phyloP scores from a whole-genome alignment of 37 sponge, comb jelly and placozoan genomes.

The Diacarnus erythraeanus region DNA sequence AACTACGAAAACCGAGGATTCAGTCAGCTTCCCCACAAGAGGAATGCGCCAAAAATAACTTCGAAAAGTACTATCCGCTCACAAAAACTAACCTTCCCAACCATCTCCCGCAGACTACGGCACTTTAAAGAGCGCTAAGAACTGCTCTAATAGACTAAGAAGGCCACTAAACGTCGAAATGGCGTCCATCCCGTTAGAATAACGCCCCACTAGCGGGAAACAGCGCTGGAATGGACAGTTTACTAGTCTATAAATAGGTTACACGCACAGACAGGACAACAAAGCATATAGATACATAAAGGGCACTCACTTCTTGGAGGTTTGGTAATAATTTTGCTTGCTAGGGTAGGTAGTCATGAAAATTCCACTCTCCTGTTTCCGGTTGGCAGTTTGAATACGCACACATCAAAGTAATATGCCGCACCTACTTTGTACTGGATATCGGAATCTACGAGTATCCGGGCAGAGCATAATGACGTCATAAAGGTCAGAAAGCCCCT shows the following conservation, averaged over 20 bases:
- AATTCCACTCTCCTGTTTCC: conserved; percentile 72
- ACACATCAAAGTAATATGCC: conserved; percentile 19
- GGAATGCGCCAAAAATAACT: background rate
- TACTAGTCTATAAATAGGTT: conserved; percentile 71
- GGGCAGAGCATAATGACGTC: too few species aligned
- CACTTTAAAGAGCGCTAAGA: background rate
- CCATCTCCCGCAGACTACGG: background rate
- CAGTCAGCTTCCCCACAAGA: too few species aligned
- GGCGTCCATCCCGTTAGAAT: background rate
- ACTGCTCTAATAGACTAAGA: background rate
- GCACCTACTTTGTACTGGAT: background rate
- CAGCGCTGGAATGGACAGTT: background rate
- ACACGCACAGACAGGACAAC: conserved; percentile 57
- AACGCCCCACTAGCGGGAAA: conserved; percentile 27
- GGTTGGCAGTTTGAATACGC: conserved; percentile 38
- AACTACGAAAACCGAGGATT: too few species aligned
- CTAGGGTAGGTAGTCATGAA: conserved; percentile 77
- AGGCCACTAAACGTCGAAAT: background rate
- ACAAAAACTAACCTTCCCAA: background rate
- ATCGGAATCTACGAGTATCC: background rate
- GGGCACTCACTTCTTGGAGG: conserved; percentile 79
- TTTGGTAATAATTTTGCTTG: conserved; percentile 79
- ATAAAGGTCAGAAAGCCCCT: background rate
- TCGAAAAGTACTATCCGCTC: background rate
- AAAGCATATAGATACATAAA: conserved; percentile 63